Conservation (phyloP, 2,797 vertebrate species). For the Okamejei kenojei region DNA sequence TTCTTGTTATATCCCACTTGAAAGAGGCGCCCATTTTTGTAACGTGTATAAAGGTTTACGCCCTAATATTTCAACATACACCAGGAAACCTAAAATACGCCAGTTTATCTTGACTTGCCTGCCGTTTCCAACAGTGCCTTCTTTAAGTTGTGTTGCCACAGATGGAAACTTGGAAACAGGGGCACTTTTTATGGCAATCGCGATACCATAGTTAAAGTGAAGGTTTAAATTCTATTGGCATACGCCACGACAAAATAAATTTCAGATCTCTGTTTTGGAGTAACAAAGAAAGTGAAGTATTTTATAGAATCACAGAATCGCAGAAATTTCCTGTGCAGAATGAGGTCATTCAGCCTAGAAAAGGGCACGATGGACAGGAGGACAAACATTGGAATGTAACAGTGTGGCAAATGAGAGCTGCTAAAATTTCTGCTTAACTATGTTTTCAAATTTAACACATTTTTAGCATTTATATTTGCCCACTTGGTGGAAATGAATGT, state of each 20-base stretch:
- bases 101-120: not conserved
- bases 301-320: no score
- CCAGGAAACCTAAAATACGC: not conserved
- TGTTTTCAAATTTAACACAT: not conserved
- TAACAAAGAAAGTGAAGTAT: not conserved
- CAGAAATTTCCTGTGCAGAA: no score
- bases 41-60: not conserved
- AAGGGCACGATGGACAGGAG: no score
- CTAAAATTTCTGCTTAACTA: not conserved
- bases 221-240: not conserved
- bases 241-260: not conserved
- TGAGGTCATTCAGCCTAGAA: no score
- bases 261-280: not conserved
- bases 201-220: not conserved
- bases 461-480: not conserved
- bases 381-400: not conserved
- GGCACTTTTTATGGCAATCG: not conserved
- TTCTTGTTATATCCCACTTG: not conserved
- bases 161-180: not conserved
- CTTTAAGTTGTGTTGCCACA: not conserved
- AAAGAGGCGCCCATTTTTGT: not conserved
- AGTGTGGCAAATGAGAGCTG: not conserved
- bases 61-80: not conserved
- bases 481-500: not conserved
- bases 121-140: not conserved